Conservation (phyloP, 2,888 invertebrate species). For the Andrena minutula region DNA sequence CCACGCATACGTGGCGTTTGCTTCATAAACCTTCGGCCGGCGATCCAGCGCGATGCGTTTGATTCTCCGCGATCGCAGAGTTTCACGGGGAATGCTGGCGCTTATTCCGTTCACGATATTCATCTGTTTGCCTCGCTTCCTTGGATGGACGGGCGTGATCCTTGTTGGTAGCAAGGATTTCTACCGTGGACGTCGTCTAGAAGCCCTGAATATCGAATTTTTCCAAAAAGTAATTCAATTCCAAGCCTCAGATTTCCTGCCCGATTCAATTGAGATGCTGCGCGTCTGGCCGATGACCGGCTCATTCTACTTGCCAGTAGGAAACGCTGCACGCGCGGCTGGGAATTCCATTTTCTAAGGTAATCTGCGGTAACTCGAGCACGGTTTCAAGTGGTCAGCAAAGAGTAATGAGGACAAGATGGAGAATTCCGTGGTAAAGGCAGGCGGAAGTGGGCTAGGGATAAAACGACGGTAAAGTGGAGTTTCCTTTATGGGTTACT, state of each 20-base stretch:
- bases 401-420: conserved; percentile 1
- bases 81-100: neutral
- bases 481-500: neutral
- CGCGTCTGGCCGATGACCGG: neutral
- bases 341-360: no score
- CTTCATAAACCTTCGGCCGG: conserved; percentile 52
- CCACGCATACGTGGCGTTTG: conserved; percentile 54
- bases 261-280: neutral
- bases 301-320: neutral
- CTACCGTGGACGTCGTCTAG: neutral
- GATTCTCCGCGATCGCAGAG: conserved; percentile 26
- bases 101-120: conserved; percentile 27
- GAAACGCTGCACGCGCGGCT: neutral
- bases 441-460: no score
- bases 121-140: conserved; percentile 18
- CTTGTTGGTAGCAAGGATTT: neutral
- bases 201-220: neutral
- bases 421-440: neutral
- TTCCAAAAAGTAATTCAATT: neutral
- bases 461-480: conserved; percentile 9
- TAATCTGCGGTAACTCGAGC: conserved; percentile 1
- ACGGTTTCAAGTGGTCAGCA: no score
- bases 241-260: neutral
- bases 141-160: neutral
- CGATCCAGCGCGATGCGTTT: conserved; percentile 36